A percentile compares a stretch with the other conserved stretches of the same genome.
Evolutionary conservation across 1,140 invertebrate genomes (phyloP).

Genomic region (Cephus cinctus): DNA sequence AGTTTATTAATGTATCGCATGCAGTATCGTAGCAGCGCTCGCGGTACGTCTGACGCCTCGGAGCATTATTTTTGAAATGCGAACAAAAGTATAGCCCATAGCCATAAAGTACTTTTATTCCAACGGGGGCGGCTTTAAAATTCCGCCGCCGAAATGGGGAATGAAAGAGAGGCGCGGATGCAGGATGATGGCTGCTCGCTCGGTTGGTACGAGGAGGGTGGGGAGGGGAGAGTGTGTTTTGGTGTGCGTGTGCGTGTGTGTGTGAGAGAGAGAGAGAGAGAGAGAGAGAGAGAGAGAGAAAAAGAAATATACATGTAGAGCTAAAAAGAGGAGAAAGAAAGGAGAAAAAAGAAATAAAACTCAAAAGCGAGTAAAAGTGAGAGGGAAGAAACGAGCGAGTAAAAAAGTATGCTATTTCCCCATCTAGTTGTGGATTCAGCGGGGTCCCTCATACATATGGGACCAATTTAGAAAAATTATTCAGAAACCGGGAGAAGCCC

Average conservation of each 20-base stretch:
- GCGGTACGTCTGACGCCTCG: background rate
- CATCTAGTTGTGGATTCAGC: conserved; percentile 4
- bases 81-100: background rate
- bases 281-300: conserved; percentile 3
- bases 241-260: too few relatives aligned
- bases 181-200: conserved; percentile 24
- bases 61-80: background rate
- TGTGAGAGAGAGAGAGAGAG: too few relatives aligned
- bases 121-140: conserved; percentile 11
- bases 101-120: conserved; percentile 5
- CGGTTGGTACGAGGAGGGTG: conserved; percentile 22
- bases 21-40: too few relatives aligned
- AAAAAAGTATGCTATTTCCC: conserved; percentile 5
- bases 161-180: background rate
- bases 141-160: background rate
- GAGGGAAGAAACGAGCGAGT: conserved; percentile 14
- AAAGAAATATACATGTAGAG: too few relatives aligned
- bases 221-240: conserved; percentile 8
- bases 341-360: conserved; percentile 16
- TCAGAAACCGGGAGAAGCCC: background rate
- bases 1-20: too few relatives aligned
- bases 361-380: conserved; percentile 10
- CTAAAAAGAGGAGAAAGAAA: conserved; percentile 2
- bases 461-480: conserved; percentile 8
- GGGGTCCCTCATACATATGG: conserved; percentile 3